phyloP scores from a whole-genome alignment of 2,888 invertebrate genomes.

The Agrilus mali region DNA sequence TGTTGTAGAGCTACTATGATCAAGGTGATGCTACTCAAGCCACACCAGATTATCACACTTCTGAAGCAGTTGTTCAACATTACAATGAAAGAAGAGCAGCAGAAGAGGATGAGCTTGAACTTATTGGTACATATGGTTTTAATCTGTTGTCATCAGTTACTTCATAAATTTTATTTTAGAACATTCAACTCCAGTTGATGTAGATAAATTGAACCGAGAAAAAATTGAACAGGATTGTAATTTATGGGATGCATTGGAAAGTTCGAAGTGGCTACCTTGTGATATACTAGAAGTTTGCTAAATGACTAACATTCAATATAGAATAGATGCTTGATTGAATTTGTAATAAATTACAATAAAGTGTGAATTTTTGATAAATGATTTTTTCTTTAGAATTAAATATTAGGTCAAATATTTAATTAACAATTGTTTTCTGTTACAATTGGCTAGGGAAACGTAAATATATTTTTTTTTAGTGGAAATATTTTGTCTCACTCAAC shows the following conservation, averaged over 20 bases:
- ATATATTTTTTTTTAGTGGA: too few species aligned
- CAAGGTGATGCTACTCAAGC: slow-evolving; percentile 31
- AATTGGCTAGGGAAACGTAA: too few species aligned
- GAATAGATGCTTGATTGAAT: too few species aligned
- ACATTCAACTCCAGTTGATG: slow-evolving; percentile 59
- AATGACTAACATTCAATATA: slow-evolving; percentile 1
- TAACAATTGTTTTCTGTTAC: too few species aligned
- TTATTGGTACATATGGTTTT: slow-evolving; percentile 45
- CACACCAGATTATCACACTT: slow-evolving; percentile 26
- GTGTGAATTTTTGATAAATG: too few species aligned
- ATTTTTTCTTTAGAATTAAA: too few species aligned
- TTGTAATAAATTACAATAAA: too few species aligned
- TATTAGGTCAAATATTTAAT: too few species aligned
- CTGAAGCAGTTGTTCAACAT: slow-evolving; percentile 16
- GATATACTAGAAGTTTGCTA: slow-evolving; percentile 57
- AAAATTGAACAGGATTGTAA: slow-evolving; percentile 61
- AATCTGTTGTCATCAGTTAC: background rate
- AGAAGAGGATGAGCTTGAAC: slow-evolving; percentile 53
- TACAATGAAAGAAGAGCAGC: slow-evolving; percentile 20
- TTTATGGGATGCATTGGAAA: slow-evolving; percentile 70
- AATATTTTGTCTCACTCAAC: too few species aligned
- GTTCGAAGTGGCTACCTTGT: slow-evolving; percentile 72
- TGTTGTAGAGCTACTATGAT: slow-evolving; percentile 34
- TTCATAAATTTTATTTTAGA: slow-evolving; percentile 39
- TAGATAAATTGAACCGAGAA: slow-evolving; percentile 66